These are phyloP conservation scores for Barbus barbus DNA, from an alignment of 2,113 vertebrate species.

Conservation along the genomic window DNA sequence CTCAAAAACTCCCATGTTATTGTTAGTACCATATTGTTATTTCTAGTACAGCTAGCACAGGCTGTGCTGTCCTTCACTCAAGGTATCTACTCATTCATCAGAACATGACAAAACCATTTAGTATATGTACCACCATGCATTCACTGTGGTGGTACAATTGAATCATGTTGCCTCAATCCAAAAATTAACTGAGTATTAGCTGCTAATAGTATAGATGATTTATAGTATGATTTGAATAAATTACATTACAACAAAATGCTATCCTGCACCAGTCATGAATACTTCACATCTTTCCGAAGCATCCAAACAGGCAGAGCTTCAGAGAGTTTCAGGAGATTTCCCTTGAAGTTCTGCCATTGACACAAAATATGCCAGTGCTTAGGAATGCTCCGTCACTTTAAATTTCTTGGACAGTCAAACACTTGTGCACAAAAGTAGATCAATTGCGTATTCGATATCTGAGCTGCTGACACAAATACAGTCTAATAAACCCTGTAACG, in stretches of 20 bases:
- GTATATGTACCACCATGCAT: slow-evolving; percentile 37
- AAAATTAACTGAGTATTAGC: slow-evolving; percentile 35
- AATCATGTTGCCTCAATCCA: slow-evolving; percentile 39
- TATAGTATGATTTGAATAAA: not conserved
- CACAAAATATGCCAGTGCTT: not conserved
- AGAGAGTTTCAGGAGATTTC: not conserved
- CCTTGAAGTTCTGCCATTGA: slow-evolving; percentile 1
- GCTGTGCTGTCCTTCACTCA: slow-evolving; percentile 17
- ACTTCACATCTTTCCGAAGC: not conserved
- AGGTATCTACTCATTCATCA: slow-evolving; percentile 30
- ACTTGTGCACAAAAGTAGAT: not conserved
- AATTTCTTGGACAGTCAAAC: not conserved
- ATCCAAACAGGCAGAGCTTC: slow-evolving; percentile 20
- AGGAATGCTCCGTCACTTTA: not conserved
- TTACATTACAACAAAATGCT: not conserved
- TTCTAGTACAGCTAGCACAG: slow-evolving; percentile 1
- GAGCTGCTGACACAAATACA: slow-evolving; percentile 2
- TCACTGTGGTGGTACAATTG: not conserved
- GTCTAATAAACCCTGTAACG: not conserved
- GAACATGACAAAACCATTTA: slow-evolving; percentile 34
- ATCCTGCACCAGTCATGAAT: slow-evolving; percentile 15
- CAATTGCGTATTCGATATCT: not conserved
- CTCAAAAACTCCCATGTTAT: slow-evolving; percentile 31
- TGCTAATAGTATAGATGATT: not conserved
- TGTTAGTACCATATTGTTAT: slow-evolving; percentile 11